Evolutionary conservation across 2,888 invertebrate species (phyloP), one percentile per base, ranked within the genome.

Genomic region (Caenorhabditis angaria): DNA sequence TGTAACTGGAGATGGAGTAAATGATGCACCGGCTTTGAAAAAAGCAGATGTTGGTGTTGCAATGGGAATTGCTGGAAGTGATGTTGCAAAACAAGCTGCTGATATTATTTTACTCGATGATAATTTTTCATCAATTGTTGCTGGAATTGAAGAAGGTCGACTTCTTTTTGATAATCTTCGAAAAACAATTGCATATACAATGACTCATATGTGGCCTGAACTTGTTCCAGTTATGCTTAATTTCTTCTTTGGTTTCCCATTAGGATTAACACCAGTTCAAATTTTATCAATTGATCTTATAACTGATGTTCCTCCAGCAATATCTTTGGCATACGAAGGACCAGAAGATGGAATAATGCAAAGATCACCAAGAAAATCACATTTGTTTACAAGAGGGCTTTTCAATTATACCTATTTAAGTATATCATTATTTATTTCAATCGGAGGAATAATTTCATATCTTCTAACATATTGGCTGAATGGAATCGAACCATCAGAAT

Each of bases 211-310:
- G 74, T 83, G 83, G 82, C 84, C 84, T 5, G 84, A 84, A 68
- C 80, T 84, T 10, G 84, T 82, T n/a, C 84, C 84, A 1, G 82
- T 84, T 48, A 80, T 84, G 66, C 71, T 84, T 59, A 85, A 84
- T 64, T 84, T 84, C 72, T 77, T 80, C 55, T 76, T 84, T 51
- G 84, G 84, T 59, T 78, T 84, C 74, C 84, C 84, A 0, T 64
- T 84, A 6, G 84, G 84, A 14, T 65, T 84, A 54, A 82, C 82
- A 25, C 84, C 84, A 0, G 76, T 84, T 5, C 84, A 84, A 70
- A 84, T 84, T 54, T 69, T 84, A 27, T 77, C 77, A 6, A 82
- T 84, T 32, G 84, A 84, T 63, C 61, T 84, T 70, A 82, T 82
- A 54, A 82, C 81, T 48, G 84, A 84, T 62, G 69, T 84, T 53